Base-by-base conservation (phyloP, 2,113 vertebrate species). In the Eulacestoma nigropectus region DNA sequence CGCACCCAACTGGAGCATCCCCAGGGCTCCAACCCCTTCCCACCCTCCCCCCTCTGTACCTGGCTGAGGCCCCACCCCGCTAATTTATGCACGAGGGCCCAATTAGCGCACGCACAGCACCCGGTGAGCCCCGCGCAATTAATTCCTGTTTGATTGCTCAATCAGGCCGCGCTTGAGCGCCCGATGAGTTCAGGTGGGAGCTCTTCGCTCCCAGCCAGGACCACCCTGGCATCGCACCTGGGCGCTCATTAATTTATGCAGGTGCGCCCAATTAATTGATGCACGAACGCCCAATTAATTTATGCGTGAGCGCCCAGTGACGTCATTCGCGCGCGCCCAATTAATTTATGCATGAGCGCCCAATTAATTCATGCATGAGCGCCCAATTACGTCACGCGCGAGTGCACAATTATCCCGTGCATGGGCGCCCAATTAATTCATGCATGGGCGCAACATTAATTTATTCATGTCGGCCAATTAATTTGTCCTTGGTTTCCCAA, bases 401-500 rank as follows among this genome's bases (percentile, higher is more conserved):
- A 64, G 53, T 0, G 7, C 37, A 4, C 42, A 1, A 2, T 42
- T 5, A 2, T 1, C 4, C 23, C 29, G 0, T 1, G 39, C n/a
- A 47, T 4, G 65, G 6, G 11, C 12, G 0, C 29, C 23, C 37
- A 2, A 30, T 76, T 17, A 22, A 3, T 8, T 39, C 39, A 1
- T 1, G 41, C 37, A 41, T 3, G 79, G 21, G 32, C 9, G 3
- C 11, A 3, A 16, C 30, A 22, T 35, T 42, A 19, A 65, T 80
- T 55, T 46, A 25, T 80, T 32, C 16, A 3, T 3, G 73, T 49
- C 27, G 21, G 37, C 49, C 35, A 9, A 26, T 73, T 32, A 27
- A 3, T 7, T 33, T 4, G 1, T 0, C 29, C 12, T n/a, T 3
- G 32, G 11, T 5, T 20, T 6, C 29, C 16, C n/a, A 4, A 33